Evolutionary conservation across 2,113 vertebrate genomes (phyloP).

Genomic region (Promerops cafer): DNA sequence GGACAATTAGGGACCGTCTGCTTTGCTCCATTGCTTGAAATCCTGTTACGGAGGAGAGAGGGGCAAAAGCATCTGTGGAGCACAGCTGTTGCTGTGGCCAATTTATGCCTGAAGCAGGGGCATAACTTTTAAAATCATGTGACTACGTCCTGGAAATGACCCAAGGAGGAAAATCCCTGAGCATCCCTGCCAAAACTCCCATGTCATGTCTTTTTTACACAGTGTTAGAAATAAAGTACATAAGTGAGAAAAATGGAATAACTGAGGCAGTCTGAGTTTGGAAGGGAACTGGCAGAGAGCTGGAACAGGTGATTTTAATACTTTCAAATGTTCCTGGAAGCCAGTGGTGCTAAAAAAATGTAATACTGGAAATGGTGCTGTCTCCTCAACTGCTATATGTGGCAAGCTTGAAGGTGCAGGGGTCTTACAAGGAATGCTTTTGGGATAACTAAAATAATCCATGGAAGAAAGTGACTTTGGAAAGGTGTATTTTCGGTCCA

Average conservation of each 20-base stretch:
- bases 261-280: background rate
- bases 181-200: background rate
- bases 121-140: background rate
- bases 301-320: background rate
- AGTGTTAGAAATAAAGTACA: background rate
- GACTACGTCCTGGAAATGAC: constrained; percentile 20
- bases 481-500: background rate
- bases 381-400: background rate
- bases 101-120: background rate
- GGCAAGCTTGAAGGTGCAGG: background rate
- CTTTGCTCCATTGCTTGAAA: background rate
- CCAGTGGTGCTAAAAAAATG: background rate
- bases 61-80: background rate
- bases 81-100: background rate
- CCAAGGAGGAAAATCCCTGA: constrained; percentile 29
- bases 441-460: background rate
- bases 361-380: background rate
- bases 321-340: constrained; percentile 51
- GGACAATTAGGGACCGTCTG: background rate
- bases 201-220: background rate
- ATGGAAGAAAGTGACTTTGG: background rate
- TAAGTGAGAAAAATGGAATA: constrained; percentile 17
- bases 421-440: background rate
- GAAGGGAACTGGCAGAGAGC: constrained; percentile 1
- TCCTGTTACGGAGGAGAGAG: background rate